These are phyloP conservation scores for Coreius guichenoti DNA, from an alignment of 2,797 vertebrate species.

Conservation along the genomic window DNA sequence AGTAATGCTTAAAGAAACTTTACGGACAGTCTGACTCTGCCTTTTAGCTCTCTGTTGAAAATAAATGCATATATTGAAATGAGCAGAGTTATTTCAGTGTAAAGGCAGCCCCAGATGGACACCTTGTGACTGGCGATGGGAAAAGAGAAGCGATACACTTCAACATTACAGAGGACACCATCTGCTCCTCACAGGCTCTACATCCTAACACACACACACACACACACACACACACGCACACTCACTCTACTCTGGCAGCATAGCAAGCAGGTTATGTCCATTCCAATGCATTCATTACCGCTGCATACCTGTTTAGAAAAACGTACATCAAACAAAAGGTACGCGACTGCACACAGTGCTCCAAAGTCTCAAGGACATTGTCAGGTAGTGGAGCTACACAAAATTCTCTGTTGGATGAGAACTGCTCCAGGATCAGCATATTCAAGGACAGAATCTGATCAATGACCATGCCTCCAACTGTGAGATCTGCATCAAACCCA, in stretches of 20 bases:
- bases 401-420: slow-evolving; percentile 1
- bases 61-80: slow-evolving; percentile 50
- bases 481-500: slow-evolving; percentile 19
- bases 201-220: slow-evolving; percentile 65
- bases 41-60: slow-evolving; percentile 25
- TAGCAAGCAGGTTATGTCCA: slow-evolving; percentile 49
- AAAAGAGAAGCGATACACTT: slow-evolving; percentile 68
- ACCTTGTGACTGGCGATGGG: slow-evolving; percentile 63
- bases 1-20: slow-evolving; percentile 36
- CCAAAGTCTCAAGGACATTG: slow-evolving; percentile 46
- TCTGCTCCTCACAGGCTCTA: slow-evolving; percentile 69
- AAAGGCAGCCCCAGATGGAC: slow-evolving; percentile 57
- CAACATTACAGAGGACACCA: slow-evolving; percentile 73
- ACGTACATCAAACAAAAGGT: slow-evolving; percentile 40
- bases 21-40: slow-evolving; percentile 14
- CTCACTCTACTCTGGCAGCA: slow-evolving; percentile 50
- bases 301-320: slow-evolving; percentile 61
- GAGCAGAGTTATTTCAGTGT: slow-evolving; percentile 10
- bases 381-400: neutral
- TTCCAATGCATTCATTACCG: slow-evolving; percentile 57
- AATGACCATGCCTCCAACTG: neutral
- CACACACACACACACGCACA: slow-evolving; percentile 56
- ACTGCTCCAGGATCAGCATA: slow-evolving; percentile 15
- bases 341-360: slow-evolving; percentile 13
- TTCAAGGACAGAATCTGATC: slow-evolving; percentile 23